Percentiles rank a stretch among this genome's conserved stretches.
Evolutionary conservation across 2,888 invertebrate species (phyloP).

Genomic region (Coecobrya sp.): DNA sequence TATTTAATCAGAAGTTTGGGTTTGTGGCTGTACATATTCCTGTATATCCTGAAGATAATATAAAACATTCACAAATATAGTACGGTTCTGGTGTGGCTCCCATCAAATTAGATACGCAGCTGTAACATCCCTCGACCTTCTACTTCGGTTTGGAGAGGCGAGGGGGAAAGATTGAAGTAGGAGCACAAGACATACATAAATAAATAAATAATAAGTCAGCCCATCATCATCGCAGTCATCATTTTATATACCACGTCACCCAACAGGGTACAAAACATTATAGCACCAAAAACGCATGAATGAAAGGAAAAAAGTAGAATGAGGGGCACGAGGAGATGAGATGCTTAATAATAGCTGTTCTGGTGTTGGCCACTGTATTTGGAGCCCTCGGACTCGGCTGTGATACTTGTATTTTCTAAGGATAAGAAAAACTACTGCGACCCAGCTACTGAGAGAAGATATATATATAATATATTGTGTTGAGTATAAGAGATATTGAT

Average conservation of each 20-base stretch:
- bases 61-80: neutral
- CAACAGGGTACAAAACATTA: conserved; percentile 22
- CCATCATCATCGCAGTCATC: conserved; percentile 73
- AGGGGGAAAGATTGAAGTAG: conserved; percentile 71
- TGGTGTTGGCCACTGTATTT: conserved; percentile 55
- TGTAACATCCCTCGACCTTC: conserved; percentile 78
- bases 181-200: conserved; percentile 74
- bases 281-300: conserved; percentile 17
- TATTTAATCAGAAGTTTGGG: conserved; percentile 77
- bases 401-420: conserved; percentile 72
- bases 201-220: conserved; percentile 82
- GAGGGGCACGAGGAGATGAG: conserved; percentile 64
- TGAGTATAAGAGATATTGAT: conserved; percentile 60
- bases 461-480: conserved; percentile 21
- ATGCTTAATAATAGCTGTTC: conserved; percentile 71
- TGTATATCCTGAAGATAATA: neutral
- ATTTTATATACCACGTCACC: conserved; percentile 44
- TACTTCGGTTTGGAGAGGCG: conserved; percentile 48
- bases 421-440: conserved; percentile 40
- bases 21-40: conserved; percentile 18
- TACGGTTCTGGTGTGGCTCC: conserved; percentile 52
- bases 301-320: conserved; percentile 29
- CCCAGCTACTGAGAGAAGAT: conserved; percentile 9
- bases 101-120: conserved; percentile 79
- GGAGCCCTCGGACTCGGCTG: conserved; percentile 72